Conservation (phyloP, 64 coral and sea anemone genomes). For the Montipora foliosa region DNA sequence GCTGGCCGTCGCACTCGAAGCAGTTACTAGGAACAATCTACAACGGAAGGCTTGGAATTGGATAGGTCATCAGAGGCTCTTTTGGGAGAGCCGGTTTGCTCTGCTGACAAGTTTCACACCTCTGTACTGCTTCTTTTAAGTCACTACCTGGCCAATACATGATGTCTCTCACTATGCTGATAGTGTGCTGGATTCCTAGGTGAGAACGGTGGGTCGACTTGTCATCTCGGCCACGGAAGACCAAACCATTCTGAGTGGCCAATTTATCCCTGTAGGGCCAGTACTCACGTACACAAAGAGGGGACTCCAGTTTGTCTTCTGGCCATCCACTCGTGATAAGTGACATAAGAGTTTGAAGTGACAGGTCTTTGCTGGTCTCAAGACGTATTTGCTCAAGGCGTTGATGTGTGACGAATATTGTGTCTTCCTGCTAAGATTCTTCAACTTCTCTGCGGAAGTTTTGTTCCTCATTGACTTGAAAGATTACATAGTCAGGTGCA, state of each 20-base stretch:
- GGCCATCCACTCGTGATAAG: too few species aligned
- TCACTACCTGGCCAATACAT: slow-evolving; percentile 60
- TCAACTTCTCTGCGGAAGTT: too few species aligned
- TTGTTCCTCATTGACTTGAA: too few species aligned
- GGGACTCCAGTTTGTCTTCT: too few species aligned
- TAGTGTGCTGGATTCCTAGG: slow-evolving; percentile 55
- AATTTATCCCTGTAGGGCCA: slow-evolving; percentile 58
- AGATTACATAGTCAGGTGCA: too few species aligned
- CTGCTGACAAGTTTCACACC: too few species aligned
- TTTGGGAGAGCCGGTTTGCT: background rate
- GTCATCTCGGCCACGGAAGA: slow-evolving; percentile 56
- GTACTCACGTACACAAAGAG: background rate
- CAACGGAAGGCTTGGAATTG: slow-evolving; percentile 47
- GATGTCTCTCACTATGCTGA: slow-evolving; percentile 49
- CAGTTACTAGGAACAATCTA: slow-evolving; percentile 58
- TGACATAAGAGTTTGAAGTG: too few species aligned
- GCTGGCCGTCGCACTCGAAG: slow-evolving; percentile 11
- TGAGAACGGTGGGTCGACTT: slow-evolving; percentile 65
- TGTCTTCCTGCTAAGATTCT: too few species aligned
- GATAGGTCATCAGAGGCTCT: slow-evolving; percentile 69
- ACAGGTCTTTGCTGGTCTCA: too few species aligned
- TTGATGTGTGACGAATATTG: too few species aligned
- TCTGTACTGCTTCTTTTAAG: too few species aligned
- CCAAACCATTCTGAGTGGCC: slow-evolving; percentile 15
- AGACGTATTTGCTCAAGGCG: too few species aligned